phyloP scores from a whole-genome alignment of 2,888 invertebrate species.

The Troides helena region DNA sequence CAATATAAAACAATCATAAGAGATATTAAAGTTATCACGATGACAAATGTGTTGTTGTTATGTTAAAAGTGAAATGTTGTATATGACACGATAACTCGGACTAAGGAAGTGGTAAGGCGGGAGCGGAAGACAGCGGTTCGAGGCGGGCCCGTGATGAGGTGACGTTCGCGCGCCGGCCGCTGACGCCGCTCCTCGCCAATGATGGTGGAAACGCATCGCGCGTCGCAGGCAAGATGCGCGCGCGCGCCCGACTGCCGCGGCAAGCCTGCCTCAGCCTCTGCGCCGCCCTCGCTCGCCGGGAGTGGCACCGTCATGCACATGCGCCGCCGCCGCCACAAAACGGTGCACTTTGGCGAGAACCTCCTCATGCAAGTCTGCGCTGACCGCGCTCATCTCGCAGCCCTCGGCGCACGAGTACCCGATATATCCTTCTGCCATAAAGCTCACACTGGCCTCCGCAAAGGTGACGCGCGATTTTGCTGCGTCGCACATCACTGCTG shows the following conservation, averaged over 20 bases:
- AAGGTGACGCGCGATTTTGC: constrained; percentile 71
- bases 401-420: constrained; percentile 72
- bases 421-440: constrained; percentile 76
- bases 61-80: constrained; percentile 38
- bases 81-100: constrained; percentile 42
- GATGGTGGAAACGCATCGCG: constrained; percentile 78
- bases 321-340: constrained; percentile 87
- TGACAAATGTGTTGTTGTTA: constrained; percentile 33
- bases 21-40: constrained; percentile 35
- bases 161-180: constrained; percentile 74
- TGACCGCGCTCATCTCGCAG: constrained; percentile 81
- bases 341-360: constrained; percentile 89
- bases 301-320: constrained; percentile 79
- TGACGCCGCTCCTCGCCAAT: constrained; percentile 76
- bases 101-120: constrained; percentile 41
- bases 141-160: constrained; percentile 65
- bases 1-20: constrained; percentile 15
- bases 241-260: constrained; percentile 67
- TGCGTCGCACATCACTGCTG: constrained; percentile 78
- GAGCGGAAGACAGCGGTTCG: constrained; percentile 41
- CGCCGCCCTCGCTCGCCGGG: constrained; percentile 78
- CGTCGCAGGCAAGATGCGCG: constrained; percentile 72
- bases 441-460: constrained; percentile 65
- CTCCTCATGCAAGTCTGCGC: constrained; percentile 87
- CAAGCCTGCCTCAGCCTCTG: constrained; percentile 79